Evolutionary conservation across 2,888 invertebrate species (phyloP).

Genomic region (Nephrocerus scutellatus): DNA sequence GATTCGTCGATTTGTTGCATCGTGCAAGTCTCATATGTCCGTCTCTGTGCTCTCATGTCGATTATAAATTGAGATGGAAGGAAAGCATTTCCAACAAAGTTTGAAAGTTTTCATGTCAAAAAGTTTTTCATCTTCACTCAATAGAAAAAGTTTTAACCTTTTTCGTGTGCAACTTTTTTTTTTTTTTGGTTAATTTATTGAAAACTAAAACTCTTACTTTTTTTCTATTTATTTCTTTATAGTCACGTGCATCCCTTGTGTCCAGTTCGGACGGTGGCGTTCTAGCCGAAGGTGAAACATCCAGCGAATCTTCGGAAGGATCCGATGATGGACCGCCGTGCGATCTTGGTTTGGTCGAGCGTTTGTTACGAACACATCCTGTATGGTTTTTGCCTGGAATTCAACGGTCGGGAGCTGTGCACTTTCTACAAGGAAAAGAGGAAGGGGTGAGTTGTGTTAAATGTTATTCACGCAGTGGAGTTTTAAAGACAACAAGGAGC

Average conservation of each 20-base stretch:
- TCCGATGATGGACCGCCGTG: slow-evolving; percentile 60
- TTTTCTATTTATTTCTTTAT: slow-evolving; percentile 27
- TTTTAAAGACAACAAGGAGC: neutral
- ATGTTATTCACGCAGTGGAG: too few species aligned
- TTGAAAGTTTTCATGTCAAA: too few species aligned
- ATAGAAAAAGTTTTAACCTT: too few species aligned
- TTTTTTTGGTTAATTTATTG: too few species aligned
- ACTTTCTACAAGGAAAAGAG: slow-evolving; percentile 87
- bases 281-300: slow-evolving; percentile 53
- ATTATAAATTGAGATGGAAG: too few species aligned
- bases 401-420: slow-evolving; percentile 87
- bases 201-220: too few species aligned
- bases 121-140: too few species aligned
- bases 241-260: slow-evolving; percentile 48
- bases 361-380: slow-evolving; percentile 83
- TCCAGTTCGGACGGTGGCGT: slow-evolving; percentile 53
- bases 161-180: too few species aligned
- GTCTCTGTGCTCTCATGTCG: too few species aligned
- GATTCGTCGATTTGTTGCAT: too few species aligned
- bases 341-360: slow-evolving; percentile 77
- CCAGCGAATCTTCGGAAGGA: slow-evolving; percentile 56
- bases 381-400: slow-evolving; percentile 95
- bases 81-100: too few species aligned
- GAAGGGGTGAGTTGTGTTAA: slow-evolving; percentile 65
- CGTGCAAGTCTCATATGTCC: too few species aligned